phyloP scores from a whole-genome alignment of 2,888 invertebrate species.

The Dicyrtomina minuta region DNA sequence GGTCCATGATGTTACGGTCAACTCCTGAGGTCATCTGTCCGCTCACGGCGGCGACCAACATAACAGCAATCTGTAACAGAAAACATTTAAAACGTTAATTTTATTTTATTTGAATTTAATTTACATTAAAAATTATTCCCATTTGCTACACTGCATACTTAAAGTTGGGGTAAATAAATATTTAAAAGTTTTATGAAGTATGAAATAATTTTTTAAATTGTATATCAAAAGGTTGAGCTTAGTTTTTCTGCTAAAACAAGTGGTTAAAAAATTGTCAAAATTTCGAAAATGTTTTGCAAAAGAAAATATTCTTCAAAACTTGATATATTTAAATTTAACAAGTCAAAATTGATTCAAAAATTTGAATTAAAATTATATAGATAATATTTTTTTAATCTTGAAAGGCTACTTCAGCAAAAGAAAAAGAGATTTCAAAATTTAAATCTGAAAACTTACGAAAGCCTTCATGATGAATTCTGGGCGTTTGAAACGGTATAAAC shows the following conservation, averaged over 20 bases:
- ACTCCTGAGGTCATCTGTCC: conserved; percentile 8
- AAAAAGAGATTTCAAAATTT: no score
- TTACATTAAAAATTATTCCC: background rate
- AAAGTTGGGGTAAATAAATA: background rate
- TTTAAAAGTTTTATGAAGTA: background rate
- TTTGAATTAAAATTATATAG: no score
- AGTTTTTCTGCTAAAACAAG: no score
- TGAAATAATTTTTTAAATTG: background rate
- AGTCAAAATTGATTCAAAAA: no score
- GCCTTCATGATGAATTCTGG: conserved; percentile 25
- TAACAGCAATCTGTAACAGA: conserved; percentile 20
- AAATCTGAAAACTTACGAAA: conserved; percentile 20
- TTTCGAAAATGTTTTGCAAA: background rate
- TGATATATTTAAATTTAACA: no score
- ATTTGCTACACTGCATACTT: background rate
- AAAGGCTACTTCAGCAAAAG: no score
- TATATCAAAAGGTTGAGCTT: no score
- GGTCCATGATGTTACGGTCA: conserved; percentile 11
- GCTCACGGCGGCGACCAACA: conserved; percentile 31
- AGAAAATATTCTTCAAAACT: background rate
- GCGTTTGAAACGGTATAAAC: background rate
- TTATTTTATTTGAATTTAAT: background rate
- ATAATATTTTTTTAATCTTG: no score
- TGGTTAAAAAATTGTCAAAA: background rate
- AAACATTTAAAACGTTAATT: background rate